Base-by-base conservation (phyloP, 2,888 invertebrate genomes). In the Pterostichus niger region DNA sequence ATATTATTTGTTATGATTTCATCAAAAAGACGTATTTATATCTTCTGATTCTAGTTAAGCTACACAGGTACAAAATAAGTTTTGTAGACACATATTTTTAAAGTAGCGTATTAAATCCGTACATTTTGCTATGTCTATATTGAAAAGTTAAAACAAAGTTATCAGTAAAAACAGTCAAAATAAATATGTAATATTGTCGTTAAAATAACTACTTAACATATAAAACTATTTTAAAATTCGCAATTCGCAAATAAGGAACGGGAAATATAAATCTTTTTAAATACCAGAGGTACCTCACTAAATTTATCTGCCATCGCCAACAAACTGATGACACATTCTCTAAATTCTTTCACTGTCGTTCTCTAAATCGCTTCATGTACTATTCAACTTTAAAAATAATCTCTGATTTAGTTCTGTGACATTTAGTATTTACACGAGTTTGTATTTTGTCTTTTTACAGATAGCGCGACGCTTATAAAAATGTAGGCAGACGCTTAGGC, bases 311-410 rank as follows among this genome's bases (percentile, higher is more conserved):
- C 11, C n/a, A 49, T 49, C 49, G 10, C 13, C 13, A 6, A 49
- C 49, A 9, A n/a, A 56, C 15, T 56, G 56, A 56, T n/a, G 6
- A 13, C 11, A 10, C 56, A 56, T 56, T 56, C 56, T 56, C 13
- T 56, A 15, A 15, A 56, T 56, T 56, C 49, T 49, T 56, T 24
- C 4, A 56, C 17, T 56, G 56, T 17, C 49, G 13, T 49, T 6
- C 56, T 56, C 5, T 56, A 56, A 56, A 17, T 56, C 10, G 15
- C 24, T 64, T 31, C 64, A 17, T 31, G n/a, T 64, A 17, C 31
- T 64, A 40, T 40, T 6, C 40, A 6, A 40, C 15, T 4, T 71
- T 71, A 44, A 40, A 71, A 71, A 44, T 71, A 71, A 73, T 73
- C 10, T 44, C 6, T 40, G 75, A 46, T 75, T 75, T 44, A n/a